Base-by-base conservation (phyloP, 2,888 invertebrate genomes). In the Danaus chrysippus region DNA sequence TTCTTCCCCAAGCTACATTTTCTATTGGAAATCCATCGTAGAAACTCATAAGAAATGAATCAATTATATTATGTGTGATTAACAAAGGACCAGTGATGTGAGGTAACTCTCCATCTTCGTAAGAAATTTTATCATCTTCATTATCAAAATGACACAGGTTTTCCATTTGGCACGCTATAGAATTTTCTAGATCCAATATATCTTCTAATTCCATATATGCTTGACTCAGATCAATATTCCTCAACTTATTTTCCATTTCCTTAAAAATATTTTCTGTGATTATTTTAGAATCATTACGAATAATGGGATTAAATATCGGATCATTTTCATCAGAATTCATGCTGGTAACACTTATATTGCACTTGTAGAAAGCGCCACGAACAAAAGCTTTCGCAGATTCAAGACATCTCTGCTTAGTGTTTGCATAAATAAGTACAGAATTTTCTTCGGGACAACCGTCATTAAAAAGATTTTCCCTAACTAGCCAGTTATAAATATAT, bases 11-110 rank as follows among this genome's bases (percentile, higher is more conserved):
- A 0, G 81, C 88, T 1, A 89, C 76, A 0, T 83, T 73, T 46
- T 79, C 66, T 6, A 70, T 13, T 0, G 79, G 73, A 59, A 73
- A 70, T 0, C 86, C 87, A 68, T 87, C 83, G 19, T 85, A 90
- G 52, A 78, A 86, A 44, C 80, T 76, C 89, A 89, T 89, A 11
- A 87, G 54, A 63, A 87, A 85, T 0, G 78, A 66, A 68, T 90
- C 89, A 0, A 82, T 75, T 6, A 85, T 69, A 0, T 70, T 61
- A 64, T 79, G 84, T 0, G 76, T 79, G 0, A 82, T 73, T 11
- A 52, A 66, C 5, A 88, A 68, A 0, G 84, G 82, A 0, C 88
- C 88, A 1, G 59, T 62, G 0, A 87, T 46, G 54, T 86, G 70
- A 0, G 85, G 85, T 58, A 86, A 86, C 12, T 73, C 58, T 0